phyloP scores from a whole-genome alignment of 1,140 invertebrate species.

The Drosophila hydei region DNA sequence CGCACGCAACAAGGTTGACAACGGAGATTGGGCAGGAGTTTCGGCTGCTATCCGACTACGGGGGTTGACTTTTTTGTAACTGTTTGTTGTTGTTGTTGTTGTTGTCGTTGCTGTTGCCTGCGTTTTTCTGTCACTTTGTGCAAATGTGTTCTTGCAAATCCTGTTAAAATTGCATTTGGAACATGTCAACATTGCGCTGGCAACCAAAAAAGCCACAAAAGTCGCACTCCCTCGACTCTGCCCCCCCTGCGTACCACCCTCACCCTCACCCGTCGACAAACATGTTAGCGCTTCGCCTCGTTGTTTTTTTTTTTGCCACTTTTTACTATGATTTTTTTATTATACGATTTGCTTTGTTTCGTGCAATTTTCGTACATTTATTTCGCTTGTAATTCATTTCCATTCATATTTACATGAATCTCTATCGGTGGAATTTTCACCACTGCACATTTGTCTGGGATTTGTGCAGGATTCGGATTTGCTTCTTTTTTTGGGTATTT shows the following conservation, averaged over 20 bases:
- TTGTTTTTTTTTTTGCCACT: slow-evolving; percentile 20
- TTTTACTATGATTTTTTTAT: slow-evolving; percentile 64
- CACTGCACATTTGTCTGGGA: slow-evolving; percentile 71
- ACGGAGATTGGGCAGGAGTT: background rate
- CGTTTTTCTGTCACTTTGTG: slow-evolving; percentile 82
- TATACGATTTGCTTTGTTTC: slow-evolving; percentile 61
- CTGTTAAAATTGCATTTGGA: slow-evolving; percentile 83
- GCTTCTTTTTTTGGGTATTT: slow-evolving; percentile 18
- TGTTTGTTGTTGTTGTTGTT: slow-evolving; percentile 49
- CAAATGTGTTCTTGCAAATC: slow-evolving; percentile 81
- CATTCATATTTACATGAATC: slow-evolving; percentile 77
- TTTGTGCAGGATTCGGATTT: slow-evolving; percentile 64
- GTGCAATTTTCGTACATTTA: slow-evolving; percentile 75
- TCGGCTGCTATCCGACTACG: background rate
- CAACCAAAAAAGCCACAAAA: slow-evolving; percentile 61
- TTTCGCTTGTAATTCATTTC: slow-evolving; percentile 81
- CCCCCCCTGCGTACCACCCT: slow-evolving; percentile 9
- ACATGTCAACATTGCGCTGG: slow-evolving; percentile 79
- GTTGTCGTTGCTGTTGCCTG: slow-evolving; percentile 61
- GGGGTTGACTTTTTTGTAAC: slow-evolving; percentile 60
- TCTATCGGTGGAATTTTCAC: slow-evolving; percentile 55
- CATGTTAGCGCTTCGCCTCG: slow-evolving; percentile 31
- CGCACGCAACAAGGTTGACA: slow-evolving; percentile 55
- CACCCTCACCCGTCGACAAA: slow-evolving; percentile 10
- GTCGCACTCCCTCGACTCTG: background rate